Base-by-base conservation (phyloP, 1,140 invertebrate genomes). In the Lepidurus apus region DNA sequence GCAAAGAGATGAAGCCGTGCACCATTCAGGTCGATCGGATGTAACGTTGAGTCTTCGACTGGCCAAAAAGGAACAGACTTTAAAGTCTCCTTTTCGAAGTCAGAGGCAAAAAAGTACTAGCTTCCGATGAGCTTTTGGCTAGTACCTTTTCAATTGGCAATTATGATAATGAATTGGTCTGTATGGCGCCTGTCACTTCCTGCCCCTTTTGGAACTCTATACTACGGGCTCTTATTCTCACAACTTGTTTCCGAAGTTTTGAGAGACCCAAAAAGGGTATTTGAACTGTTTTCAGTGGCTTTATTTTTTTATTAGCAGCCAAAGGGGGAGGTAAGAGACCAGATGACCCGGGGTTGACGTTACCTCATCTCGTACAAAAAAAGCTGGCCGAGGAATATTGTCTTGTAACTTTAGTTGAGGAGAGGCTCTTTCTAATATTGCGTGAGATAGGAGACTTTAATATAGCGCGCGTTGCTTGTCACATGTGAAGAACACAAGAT, bases 141-240 rank as follows among this genome's bases (percentile, higher is more conserved):
- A 21, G 53, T 65, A 21, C 53, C 53, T 9, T 65, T 65, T 65
- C 53, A 65, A 65, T 65, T 65, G 53, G 53, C 53, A 65, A 65
- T 65, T 65, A 65, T 65, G 53, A 65, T 65, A 65, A 65, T 65
- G 53, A 65, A 65, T 65, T 65, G 53, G 53, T 65, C 53, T 65
- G 53, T 21, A n/a, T 65, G 53, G 53, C 53, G 53, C 53, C 53
- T 65, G 53, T 65, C 53, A 65, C 53, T 65, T 65, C 45, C 53
- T 65, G 53, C 13, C 53, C 21, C 53, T 13, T 65, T 65, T n/a
- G 53, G 53, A 65, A 65, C 21, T 65, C 53, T 9, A 65, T 21
- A 21, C 21, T 65, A n/a, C 17, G 17, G 7, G 53, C 17, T 21
- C 21, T 65, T 7, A 65, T 65, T 65, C 13, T 34, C 34, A 34